phyloP scores from a whole-genome alignment of 1,140 invertebrate species.

The Drosophila auraria region DNA sequence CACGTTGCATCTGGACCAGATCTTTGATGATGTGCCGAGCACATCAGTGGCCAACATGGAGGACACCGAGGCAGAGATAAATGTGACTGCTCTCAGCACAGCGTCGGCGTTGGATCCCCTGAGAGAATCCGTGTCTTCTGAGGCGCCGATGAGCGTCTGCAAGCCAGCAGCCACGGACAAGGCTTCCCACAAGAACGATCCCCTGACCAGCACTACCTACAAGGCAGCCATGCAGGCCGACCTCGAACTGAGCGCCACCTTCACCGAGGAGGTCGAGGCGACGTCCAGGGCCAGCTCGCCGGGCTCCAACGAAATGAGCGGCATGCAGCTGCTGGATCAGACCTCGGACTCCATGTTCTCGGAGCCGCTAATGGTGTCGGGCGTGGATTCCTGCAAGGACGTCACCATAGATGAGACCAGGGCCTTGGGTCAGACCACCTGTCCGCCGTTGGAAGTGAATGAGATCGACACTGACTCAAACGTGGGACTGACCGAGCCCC shows the following conservation, averaged over 20 bases:
- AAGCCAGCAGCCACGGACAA: neutral
- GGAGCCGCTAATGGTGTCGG: slow-evolving; percentile 58
- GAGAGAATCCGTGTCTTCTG: slow-evolving; percentile 34
- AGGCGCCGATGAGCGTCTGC: slow-evolving; percentile 39
- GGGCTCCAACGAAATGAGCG: slow-evolving; percentile 61
- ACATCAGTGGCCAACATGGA: slow-evolving; percentile 40
- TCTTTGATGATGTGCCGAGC: slow-evolving; percentile 68
- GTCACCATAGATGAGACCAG: slow-evolving; percentile 62
- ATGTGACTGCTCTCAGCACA: slow-evolving; percentile 37
- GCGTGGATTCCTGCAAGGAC: slow-evolving; percentile 43
- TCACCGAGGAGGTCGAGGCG: neutral
- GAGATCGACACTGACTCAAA: slow-evolving; percentile 53
- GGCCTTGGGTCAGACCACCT: neutral
- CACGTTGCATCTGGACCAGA: slow-evolving; percentile 57
- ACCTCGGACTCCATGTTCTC: slow-evolving; percentile 65
- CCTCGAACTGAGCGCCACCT: neutral
- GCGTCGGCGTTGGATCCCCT: slow-evolving; percentile 44
- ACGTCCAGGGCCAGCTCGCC: slow-evolving; percentile 6
- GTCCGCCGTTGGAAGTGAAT: neutral
- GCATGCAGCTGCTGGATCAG: slow-evolving; percentile 75
- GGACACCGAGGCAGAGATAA: slow-evolving; percentile 57
- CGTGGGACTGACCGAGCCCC: slow-evolving; percentile 51
- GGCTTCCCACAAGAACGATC: slow-evolving; percentile 34
- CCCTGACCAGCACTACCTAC: slow-evolving; percentile 65
- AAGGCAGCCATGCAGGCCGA: slow-evolving; percentile 32